Evolutionary conservation across 23 tunicate genomes (phyloP).

Genomic region (Halocynthia aurantium): DNA sequence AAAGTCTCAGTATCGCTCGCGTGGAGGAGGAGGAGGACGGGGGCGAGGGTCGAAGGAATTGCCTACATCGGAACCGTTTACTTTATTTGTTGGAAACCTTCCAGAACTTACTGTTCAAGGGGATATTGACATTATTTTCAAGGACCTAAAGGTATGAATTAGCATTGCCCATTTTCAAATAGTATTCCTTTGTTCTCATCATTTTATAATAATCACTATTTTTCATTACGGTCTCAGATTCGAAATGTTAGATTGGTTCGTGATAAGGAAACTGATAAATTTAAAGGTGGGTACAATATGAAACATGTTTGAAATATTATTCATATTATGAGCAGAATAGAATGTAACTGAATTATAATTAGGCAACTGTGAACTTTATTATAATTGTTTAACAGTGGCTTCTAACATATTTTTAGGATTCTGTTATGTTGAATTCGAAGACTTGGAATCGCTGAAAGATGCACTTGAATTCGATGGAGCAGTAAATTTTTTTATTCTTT

Average conservation of each 20-base stretch:
- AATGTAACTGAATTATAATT: no score
- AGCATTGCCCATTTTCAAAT: neutral
- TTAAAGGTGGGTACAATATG: conserved; percentile 42
- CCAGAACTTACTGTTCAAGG: conserved; percentile 94
- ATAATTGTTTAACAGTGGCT: no score
- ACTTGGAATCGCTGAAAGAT: conserved; percentile 49
- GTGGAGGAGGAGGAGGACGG: conserved; percentile 41
- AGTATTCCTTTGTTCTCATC: neutral
- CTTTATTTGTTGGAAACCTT: conserved; percentile 88
- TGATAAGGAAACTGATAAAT: conserved; percentile 90
- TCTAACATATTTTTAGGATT: conserved; percentile 38
- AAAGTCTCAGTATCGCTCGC: neutral
- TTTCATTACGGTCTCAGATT: conserved; percentile 37
- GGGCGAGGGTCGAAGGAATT: conserved; percentile 26
- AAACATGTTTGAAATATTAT: neutral
- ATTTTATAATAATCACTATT: conserved; percentile 5
- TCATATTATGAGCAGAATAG: no score
- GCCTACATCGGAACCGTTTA: conserved; percentile 86
- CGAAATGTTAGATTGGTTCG: conserved; percentile 77
- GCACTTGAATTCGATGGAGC: conserved; percentile 86
- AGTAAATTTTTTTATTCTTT: conserved; percentile 26
- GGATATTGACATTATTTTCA: conserved; percentile 90
- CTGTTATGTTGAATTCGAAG: conserved; percentile 98
- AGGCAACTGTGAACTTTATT: no score
- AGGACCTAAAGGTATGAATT: conserved; percentile 38